A percentile compares a stretch with the other conserved stretches of the same genome.
phyloP scores from a whole-genome alignment of 2,888 invertebrate genomes.

The Drosophila testacea region DNA sequence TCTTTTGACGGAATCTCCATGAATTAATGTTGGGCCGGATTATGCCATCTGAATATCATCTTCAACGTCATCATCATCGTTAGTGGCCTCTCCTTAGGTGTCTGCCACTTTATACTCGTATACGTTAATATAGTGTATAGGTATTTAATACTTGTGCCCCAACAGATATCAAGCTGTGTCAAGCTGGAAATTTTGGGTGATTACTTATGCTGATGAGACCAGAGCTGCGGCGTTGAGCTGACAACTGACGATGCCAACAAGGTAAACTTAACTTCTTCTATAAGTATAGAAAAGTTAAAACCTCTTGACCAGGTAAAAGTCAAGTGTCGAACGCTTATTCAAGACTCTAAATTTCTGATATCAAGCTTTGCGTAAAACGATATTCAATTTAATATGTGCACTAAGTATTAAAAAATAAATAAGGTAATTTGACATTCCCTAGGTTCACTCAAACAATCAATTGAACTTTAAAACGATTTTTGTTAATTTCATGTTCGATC shows the following conservation, averaged over 20 bases:
- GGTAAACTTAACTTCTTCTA: background rate
- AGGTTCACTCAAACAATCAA: background rate
- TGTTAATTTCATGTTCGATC: background rate
- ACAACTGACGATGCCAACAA: background rate
- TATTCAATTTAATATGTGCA: no score
- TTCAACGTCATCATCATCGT: conserved; percentile 13
- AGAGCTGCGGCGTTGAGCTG: background rate
- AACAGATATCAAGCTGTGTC: conserved; percentile 79
- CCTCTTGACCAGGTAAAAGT: no score
- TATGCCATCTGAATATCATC: conserved; percentile 44
- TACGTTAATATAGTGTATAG: conserved; percentile 18
- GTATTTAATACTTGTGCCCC: conserved; percentile 37
- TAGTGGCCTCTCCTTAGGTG: conserved; percentile 60
- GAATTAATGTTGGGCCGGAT: conserved; percentile 74
- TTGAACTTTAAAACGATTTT: conserved; percentile 4
- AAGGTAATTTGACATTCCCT: no score
- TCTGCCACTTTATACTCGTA: conserved; percentile 45
- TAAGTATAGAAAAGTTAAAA: no score
- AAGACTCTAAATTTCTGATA: no score
- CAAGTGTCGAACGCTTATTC: no score
- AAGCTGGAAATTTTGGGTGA: conserved; percentile 55
- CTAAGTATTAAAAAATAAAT: no score
- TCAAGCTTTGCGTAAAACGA: no score
- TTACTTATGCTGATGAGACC: conserved; percentile 59
- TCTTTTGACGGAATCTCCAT: conserved; percentile 81